Conservation (phyloP, 2,888 invertebrate genomes). For the Ephialtes manifestator region DNA sequence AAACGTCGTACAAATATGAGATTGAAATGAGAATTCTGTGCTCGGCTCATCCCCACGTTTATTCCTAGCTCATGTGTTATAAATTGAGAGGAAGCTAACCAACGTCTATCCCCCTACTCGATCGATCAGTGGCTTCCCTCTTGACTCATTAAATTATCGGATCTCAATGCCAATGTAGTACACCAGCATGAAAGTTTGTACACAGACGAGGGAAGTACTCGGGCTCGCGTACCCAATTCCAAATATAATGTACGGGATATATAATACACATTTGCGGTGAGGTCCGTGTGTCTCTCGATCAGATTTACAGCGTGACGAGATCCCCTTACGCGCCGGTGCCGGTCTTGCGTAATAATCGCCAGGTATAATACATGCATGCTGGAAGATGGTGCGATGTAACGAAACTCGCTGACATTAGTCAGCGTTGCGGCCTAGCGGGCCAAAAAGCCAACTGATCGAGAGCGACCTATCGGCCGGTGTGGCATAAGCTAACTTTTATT, state of each 20-base stretch:
- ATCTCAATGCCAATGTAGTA: slow-evolving; percentile 36
- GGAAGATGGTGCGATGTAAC: slow-evolving; percentile 44
- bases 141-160: slow-evolving; percentile 60
- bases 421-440: slow-evolving; percentile 17
- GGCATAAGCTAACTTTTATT: slow-evolving; percentile 21
- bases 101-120: slow-evolving; percentile 5
- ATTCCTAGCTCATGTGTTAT: slow-evolving; percentile 1
- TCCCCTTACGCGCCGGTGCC: slow-evolving; percentile 63
- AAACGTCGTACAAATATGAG: neutral
- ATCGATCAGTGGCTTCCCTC: slow-evolving; percentile 47
- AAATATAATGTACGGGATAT: slow-evolving; percentile 13
- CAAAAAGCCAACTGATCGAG: neutral
- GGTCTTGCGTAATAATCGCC: slow-evolving; percentile 65
- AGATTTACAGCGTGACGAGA: slow-evolving; percentile 52
- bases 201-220: slow-evolving; percentile 13
- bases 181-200: slow-evolving; percentile 22
- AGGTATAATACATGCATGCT: slow-evolving; percentile 40
- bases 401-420: slow-evolving; percentile 42
- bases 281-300: slow-evolving; percentile 30
- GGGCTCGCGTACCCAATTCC: slow-evolving; percentile 31
- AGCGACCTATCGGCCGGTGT: neutral
- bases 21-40: slow-evolving; percentile 4
- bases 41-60: slow-evolving; percentile 15
- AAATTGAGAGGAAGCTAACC: slow-evolving; percentile 37
- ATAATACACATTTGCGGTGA: slow-evolving; percentile 17